Evolutionary conservation across 2,113 vertebrate species (phyloP).

Genomic region (Pan troglodytes): NHGRI_mPanTro3-v2.1_pri NC_072404.2:174111001-174111500

Average conservation of each 20-base stretch:
- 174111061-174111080: too few species aligned
- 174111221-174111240: not conserved
- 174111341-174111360: not conserved
- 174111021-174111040: too few species aligned
- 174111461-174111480: constrained; percentile 3
- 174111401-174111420: not conserved
- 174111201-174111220: not conserved
- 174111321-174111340: constrained; percentile 40
- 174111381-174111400: not conserved
- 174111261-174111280: not conserved
- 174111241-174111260: not conserved
- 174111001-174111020: too few species aligned
- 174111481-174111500: not conserved
- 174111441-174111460: not conserved
- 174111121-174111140: not conserved
- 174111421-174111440: not conserved
- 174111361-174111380: not conserved
- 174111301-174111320: not conserved
- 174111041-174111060: too few species aligned
- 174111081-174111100: not conserved
- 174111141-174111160: not conserved
- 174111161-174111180: not conserved
- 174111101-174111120: not conserved
- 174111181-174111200: not conserved
- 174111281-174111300: not conserved